These are phyloP conservation scores for Vicugna pacos DNA, from an alignment of 2,113 vertebrate species.

Conservation along the genomic window DNA sequence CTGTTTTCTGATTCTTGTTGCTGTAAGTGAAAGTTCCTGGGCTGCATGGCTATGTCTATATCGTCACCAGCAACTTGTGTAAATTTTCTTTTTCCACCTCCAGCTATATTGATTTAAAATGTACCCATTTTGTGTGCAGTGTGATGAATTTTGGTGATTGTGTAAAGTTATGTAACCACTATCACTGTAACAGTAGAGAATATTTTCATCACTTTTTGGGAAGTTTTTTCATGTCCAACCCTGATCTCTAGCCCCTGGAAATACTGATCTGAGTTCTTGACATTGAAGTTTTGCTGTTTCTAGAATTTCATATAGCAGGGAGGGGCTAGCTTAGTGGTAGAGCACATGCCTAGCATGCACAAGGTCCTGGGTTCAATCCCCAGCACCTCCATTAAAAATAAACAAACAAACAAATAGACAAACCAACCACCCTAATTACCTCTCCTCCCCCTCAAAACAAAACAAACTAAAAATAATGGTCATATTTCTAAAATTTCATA, in stretches of 20 bases:
- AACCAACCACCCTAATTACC: too few species aligned
- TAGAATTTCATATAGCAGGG: background rate
- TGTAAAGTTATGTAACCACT: background rate
- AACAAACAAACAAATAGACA: too few species aligned
- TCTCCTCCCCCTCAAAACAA: too few species aligned
- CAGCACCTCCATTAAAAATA: too few species aligned
- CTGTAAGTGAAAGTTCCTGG: background rate
- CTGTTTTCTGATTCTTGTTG: background rate
- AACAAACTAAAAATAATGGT: too few species aligned
- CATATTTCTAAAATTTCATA: too few species aligned
- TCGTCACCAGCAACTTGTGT: background rate
- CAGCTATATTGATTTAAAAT: background rate
- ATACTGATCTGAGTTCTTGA: background rate
- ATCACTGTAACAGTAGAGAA: background rate
- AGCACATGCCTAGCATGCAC: too few species aligned
- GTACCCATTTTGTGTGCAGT: background rate
- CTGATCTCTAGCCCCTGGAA: background rate
- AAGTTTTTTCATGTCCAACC: background rate
- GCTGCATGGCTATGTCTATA: background rate
- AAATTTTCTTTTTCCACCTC: background rate
- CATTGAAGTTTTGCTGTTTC: background rate
- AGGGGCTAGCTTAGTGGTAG: too few species aligned
- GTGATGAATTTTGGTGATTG: background rate
- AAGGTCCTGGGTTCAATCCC: too few species aligned
- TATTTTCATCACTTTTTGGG: background rate